A percentile compares a stretch with the other conserved stretches of the same genome.
Conservation (phyloP, 2,113 vertebrate genomes). For the Polyodon spathula region DNA sequence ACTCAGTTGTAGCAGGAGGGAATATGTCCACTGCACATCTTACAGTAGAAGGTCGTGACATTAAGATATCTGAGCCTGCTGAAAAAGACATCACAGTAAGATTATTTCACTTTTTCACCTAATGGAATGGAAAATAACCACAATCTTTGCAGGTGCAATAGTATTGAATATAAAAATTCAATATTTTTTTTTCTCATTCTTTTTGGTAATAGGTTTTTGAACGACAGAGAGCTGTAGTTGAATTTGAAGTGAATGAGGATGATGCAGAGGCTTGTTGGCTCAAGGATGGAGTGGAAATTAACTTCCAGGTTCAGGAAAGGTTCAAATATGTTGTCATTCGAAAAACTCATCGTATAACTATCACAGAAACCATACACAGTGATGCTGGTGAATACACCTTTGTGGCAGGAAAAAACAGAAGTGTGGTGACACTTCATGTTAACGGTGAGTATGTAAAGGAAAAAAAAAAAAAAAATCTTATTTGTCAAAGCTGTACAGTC, state of each 20-base stretch:
- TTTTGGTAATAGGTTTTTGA: conserved; percentile 71
- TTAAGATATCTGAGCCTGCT: conserved; percentile 71
- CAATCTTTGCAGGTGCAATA: background rate
- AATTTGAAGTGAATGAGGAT: conserved; percentile 94
- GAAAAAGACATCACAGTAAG: conserved; percentile 75
- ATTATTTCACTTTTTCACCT: conserved; percentile 2
- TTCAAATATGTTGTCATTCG: conserved; percentile 75
- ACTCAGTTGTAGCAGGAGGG: conserved; percentile 86
- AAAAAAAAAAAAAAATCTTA: too few species aligned
- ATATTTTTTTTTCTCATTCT: background rate
- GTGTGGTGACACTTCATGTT: conserved; percentile 72
- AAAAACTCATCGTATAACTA: conserved; percentile 82
- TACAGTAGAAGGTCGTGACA: conserved; percentile 82
- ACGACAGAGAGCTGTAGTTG: conserved; percentile 80
- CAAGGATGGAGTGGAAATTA: conserved; percentile 84
- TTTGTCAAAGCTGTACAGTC: too few species aligned
- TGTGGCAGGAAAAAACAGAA: conserved; percentile 81
- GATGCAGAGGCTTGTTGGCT: conserved; percentile 88
- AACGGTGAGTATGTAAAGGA: conserved; percentile 74
- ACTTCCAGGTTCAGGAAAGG: conserved; percentile 72
- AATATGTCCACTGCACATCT: conserved; percentile 81
- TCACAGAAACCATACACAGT: conserved; percentile 77
- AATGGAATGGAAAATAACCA: background rate
- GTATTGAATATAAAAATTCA: too few species aligned
- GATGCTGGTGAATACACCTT: conserved; percentile 90